A percentile compares a stretch with the other conserved stretches of the same genome.
Conservation (phyloP, 2,888 invertebrate genomes). For the Drosophila picticornis region DNA sequence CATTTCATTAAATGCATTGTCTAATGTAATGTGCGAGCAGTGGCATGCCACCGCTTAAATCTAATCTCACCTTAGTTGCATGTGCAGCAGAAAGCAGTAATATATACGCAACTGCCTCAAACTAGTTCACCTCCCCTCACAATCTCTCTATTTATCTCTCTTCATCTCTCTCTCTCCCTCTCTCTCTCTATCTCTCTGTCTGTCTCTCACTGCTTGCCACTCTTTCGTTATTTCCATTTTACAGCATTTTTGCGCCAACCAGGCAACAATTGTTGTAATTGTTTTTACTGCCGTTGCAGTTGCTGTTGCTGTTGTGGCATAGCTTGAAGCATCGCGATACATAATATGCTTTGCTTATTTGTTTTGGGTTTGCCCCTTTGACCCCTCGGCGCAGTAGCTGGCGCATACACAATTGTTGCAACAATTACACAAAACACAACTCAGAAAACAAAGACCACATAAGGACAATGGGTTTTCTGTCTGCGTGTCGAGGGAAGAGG, state of each 20-base stretch:
- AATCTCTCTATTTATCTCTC: neutral
- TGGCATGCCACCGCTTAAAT: constrained; percentile 2
- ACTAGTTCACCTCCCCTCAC: neutral
- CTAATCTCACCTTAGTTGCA: constrained; percentile 25
- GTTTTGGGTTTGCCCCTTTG: constrained; percentile 38
- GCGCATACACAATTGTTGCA: constrained; percentile 71
- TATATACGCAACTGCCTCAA: neutral
- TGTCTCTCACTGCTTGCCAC: neutral
- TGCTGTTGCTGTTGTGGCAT: constrained; percentile 40
- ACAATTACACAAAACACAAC: constrained; percentile 75
- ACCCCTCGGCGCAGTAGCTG: constrained; percentile 11
- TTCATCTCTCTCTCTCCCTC: neutral
- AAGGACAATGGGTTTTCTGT: constrained; percentile 36
- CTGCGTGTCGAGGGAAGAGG: constrained; percentile 4
- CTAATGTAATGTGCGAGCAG: neutral
- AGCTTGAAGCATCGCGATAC: constrained; percentile 49
- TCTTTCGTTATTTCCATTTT: constrained; percentile 9
- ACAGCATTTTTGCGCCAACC: constrained; percentile 46
- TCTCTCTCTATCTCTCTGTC: no score
- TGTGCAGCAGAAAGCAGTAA: constrained; percentile 30
- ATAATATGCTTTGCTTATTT: constrained; percentile 65
- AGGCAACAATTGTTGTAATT: constrained; percentile 45
- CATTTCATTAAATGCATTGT: constrained; percentile 42
- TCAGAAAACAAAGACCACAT: constrained; percentile 47
- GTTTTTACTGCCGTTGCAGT: constrained; percentile 10